phyloP scores from a whole-genome alignment of 2,797 vertebrate genomes.

The Enteromius anoplus region DNA sequence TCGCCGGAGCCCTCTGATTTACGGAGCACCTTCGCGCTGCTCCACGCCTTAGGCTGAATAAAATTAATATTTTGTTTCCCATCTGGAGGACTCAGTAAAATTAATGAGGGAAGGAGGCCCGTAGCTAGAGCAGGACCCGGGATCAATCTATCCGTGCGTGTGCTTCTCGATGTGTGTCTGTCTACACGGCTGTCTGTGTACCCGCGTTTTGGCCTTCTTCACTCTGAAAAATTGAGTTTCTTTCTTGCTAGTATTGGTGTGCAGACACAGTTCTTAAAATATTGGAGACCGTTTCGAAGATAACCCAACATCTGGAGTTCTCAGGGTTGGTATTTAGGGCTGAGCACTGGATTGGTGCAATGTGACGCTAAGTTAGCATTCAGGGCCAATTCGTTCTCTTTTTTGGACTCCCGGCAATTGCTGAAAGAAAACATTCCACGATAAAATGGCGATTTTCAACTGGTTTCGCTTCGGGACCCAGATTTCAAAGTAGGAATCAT shows the following conservation, averaged over 20 bases:
- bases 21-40: constrained; percentile 86
- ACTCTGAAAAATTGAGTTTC: not conserved
- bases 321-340: constrained; percentile 8
- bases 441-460: not conserved
- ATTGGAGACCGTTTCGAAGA: constrained; percentile 54
- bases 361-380: constrained; percentile 21
- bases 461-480: not conserved
- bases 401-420: not conserved
- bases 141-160: constrained; percentile 81
- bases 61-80: constrained; percentile 99
- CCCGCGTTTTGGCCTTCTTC: not conserved
- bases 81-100: constrained; percentile 99
- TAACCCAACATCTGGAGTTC: constrained; percentile 53
- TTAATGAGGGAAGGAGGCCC: constrained; percentile 96
- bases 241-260: not conserved
- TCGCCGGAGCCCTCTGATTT: constrained; percentile 88
- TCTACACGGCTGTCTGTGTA: constrained; percentile 3
- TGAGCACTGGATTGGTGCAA: constrained; percentile 32
- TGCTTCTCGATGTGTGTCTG: constrained; percentile 65
- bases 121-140: constrained; percentile 87
- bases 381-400: constrained; percentile 20
- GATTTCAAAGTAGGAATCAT: not conserved
- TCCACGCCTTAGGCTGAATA: constrained; percentile 95
- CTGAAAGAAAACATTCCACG: not conserved
- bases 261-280: not conserved